These are phyloP conservation scores for Vespertilio murinus DNA, from an alignment of 2,797 vertebrate genomes.

Conservation along the genomic window DNA sequence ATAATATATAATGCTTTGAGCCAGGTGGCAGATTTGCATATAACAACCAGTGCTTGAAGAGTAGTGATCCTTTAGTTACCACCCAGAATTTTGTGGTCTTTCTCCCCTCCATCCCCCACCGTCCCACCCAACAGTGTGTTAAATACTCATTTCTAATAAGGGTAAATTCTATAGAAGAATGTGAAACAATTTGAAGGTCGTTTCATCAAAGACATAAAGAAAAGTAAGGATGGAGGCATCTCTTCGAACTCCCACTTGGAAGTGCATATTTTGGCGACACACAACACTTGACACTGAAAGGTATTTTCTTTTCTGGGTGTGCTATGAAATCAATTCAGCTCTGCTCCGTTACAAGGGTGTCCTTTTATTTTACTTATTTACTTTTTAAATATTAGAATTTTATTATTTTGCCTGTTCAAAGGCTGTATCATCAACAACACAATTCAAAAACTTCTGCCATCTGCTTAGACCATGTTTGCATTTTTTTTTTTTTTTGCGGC, in stretches of 20 bases:
- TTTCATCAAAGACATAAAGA: not conserved
- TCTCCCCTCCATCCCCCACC: not conserved
- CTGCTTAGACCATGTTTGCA: not conserved
- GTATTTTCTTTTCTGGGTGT: not conserved
- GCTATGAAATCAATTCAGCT: not conserved
- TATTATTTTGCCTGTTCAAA: not conserved
- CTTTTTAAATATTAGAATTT: conserved; percentile 53
- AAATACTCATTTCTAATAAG: not conserved
- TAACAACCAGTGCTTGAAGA: not conserved
- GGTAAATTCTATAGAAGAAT: not conserved
- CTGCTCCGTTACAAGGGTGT: not conserved
- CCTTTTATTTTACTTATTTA: too few relatives aligned
- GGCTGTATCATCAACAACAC: not conserved
- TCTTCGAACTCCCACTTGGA: rapidly evolving
- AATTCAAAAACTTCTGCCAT: not conserved
- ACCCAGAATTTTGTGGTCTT: not conserved
- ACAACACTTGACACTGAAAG: not conserved
- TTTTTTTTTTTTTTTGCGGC: too few relatives aligned
- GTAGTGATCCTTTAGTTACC: conserved; percentile 4
- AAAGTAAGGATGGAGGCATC: not conserved
- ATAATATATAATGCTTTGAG: not conserved
- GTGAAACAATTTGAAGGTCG: not conserved
- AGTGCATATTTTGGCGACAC: not conserved
- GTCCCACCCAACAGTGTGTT: not conserved
- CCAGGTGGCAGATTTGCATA: not conserved